These are phyloP conservation scores for Plebejus argus DNA, from an alignment of 2,888 invertebrate genomes.

Conservation along the genomic window DNA sequence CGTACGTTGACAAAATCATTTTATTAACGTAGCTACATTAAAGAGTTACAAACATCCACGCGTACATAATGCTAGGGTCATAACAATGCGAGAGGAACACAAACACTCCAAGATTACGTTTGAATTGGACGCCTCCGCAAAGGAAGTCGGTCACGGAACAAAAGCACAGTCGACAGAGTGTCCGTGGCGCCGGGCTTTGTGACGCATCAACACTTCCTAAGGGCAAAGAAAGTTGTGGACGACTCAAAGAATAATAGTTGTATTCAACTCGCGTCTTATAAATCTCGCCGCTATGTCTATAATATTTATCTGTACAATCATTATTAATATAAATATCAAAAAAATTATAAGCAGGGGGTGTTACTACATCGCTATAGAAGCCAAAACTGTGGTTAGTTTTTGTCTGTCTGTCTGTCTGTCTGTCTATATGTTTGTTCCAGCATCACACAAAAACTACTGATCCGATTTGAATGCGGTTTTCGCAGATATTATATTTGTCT, in stretches of 20 bases:
- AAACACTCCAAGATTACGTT: slow-evolving; percentile 11
- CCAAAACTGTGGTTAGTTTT: no score
- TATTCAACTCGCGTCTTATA: neutral
- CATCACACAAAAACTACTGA: no score
- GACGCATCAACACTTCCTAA: slow-evolving; percentile 11
- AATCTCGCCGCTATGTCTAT: neutral
- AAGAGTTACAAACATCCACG: neutral
- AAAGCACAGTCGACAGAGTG: neutral
- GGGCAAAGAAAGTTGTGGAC: neutral
- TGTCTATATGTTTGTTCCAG: no score
- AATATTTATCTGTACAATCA: no score
- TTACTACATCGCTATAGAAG: no score
- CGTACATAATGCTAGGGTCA: neutral
- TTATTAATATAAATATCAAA: no score
- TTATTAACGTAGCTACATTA: neutral
- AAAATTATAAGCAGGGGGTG: no score
- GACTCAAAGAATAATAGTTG: neutral
- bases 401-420: no score
- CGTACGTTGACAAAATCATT: no score
- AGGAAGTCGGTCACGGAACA: slow-evolving; percentile 18
- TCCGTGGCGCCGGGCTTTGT: neutral
- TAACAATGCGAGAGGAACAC: neutral
- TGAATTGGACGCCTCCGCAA: slow-evolving; percentile 6
- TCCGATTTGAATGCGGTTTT: no score
- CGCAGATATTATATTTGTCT: no score